phyloP scores from a whole-genome alignment of 2,888 invertebrate genomes.

The Seira sanloemensis region DNA sequence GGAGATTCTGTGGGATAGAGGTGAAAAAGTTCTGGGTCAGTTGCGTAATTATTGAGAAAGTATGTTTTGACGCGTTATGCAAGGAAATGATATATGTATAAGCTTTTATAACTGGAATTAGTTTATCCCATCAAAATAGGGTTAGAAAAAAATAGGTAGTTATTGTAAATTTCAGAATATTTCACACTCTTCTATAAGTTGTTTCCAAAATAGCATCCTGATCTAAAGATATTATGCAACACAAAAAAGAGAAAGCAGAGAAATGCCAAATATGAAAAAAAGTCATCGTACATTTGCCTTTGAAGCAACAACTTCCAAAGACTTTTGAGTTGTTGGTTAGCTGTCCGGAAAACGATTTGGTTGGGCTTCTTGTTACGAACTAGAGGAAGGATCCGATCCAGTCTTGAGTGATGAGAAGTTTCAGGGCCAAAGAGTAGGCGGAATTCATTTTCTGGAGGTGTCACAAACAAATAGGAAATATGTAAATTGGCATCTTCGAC shows the following conservation, averaged over 20 bases:
- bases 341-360: conserved; percentile 69
- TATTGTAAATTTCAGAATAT: too few species aligned
- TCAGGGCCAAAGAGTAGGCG: conserved; percentile 70
- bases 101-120: too few species aligned
- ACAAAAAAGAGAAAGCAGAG: too few species aligned
- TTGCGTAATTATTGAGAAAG: too few species aligned
- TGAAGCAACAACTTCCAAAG: conserved; percentile 73
- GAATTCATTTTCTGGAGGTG: conserved; percentile 71
- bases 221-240: too few species aligned
- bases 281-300: conserved; percentile 70
- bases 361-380: conserved; percentile 67
- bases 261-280: background rate
- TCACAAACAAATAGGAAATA: background rate
- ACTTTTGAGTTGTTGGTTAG: conserved; percentile 71
- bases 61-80: too few species aligned
- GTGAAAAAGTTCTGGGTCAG: background rate
- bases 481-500: too few species aligned
- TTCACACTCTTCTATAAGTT: too few species aligned
- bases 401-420: conserved; percentile 62
- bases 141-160: too few species aligned
- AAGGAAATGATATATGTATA: too few species aligned
- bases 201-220: too few species aligned
- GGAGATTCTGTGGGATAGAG: conserved; percentile 66
- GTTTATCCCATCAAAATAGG: too few species aligned
- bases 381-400: conserved; percentile 70